Conservation (phyloP, 1,140 invertebrate species). For the Harpegnathos saltator region DNA sequence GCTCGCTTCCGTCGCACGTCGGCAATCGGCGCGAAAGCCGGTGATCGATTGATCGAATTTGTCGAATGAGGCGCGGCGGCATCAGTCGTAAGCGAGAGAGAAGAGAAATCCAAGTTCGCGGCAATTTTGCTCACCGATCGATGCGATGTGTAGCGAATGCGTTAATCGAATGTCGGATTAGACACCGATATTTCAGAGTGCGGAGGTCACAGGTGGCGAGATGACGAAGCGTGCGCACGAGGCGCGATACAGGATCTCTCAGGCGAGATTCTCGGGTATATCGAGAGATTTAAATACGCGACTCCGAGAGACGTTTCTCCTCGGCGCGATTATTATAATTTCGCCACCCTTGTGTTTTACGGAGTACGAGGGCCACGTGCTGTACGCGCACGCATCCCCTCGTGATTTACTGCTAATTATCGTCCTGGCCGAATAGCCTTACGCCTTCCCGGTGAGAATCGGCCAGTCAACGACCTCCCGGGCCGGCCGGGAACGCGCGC, state of each 20-base stretch:
- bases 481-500: slow-evolving; percentile 56
- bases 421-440: slow-evolving; percentile 68
- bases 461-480: slow-evolving; percentile 74
- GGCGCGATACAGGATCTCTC: slow-evolving; percentile 30
- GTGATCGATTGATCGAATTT: too few relatives aligned
- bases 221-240: not conserved
- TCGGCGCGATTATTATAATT: slow-evolving; percentile 70
- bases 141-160: too few relatives aligned
- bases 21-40: too few relatives aligned
- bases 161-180: too few relatives aligned
- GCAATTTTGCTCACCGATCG: too few relatives aligned
- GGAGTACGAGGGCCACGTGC: slow-evolving; percentile 59
- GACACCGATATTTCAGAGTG: too few relatives aligned
- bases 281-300: slow-evolving; percentile 56
- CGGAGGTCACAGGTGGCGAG: too few relatives aligned
- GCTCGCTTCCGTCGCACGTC: too few relatives aligned
- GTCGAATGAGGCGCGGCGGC: too few relatives aligned
- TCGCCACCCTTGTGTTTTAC: slow-evolving; percentile 69
- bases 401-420: slow-evolving; percentile 76
- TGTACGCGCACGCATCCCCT: slow-evolving; percentile 63
- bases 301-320: slow-evolving; percentile 45
- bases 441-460: slow-evolving; percentile 74
- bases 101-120: too few relatives aligned
- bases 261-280: slow-evolving; percentile 1
- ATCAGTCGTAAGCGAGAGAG: too few relatives aligned